Evolutionary conservation across 1,140 invertebrate species (phyloP), one percentile per base, ranked within the genome.

Genomic region (Aphaenogaster floridana): DNA sequence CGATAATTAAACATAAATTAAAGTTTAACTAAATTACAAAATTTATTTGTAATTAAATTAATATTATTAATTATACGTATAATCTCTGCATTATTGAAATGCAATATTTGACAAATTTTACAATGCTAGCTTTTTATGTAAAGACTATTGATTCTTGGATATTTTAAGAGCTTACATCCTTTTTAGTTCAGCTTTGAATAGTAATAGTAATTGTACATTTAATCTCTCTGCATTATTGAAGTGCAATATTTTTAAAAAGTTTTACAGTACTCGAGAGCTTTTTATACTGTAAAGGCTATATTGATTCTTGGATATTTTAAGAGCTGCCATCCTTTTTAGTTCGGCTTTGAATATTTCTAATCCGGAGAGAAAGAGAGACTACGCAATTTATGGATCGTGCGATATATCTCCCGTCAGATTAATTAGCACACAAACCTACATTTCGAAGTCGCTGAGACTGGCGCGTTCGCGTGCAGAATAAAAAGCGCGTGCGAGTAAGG

Each of bases 241-340:
- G 13, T 63, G 34, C 34, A 34, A 63, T 63, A 63, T 28, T 28
- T 1, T 42, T 17, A 39, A 11, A 2, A 28, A 39, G 1, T 42
- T 42, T 39, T 17, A n/a, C n/a, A 39, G n/a, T 39, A 28, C 9
- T 48, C 3, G 11, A 68, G 39, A 42, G 7, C 15, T 57, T n/a
- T 68, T 68, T 45, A n/a, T 42, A n/a, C 17, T 42, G 64, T 7
- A n/a, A 68, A 42, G 21, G n/a, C 2, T 4, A 42, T 42, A 28
- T 28, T 13, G 61, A 79, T 81, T 81, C 36, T 42, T 42, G 28
- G 64, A 54, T 78, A 78, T 45, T 77, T 76, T 59, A 45, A 69
- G 34, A 54, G 34, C n/a, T 17, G 15, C 21, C 39, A 34, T 42
- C 50, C 34, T 45, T 36, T 28, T 71, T 71, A 48, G 34, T 79